These are phyloP conservation scores for Apamea epomidion DNA, from an alignment of 2,888 invertebrate species.

Conservation along the genomic window DNA sequence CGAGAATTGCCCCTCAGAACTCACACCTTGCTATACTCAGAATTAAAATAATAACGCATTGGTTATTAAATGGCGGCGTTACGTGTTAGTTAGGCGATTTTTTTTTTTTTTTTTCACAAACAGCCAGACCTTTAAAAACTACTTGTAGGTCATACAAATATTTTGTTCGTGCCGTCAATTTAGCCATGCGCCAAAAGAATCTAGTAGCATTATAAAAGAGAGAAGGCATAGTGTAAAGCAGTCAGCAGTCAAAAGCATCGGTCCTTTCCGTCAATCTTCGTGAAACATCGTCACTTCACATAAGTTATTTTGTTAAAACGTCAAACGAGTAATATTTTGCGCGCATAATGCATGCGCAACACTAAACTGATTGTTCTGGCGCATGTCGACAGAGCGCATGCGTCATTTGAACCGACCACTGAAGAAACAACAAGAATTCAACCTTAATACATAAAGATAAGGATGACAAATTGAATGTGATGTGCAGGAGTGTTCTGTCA, in stretches of 20 bases:
- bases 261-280: background rate
- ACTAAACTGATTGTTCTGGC: constrained; percentile 73
- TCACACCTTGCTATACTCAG: no score
- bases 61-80: no score
- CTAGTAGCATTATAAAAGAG: no score
- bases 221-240: background rate
- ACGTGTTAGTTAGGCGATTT: no score
- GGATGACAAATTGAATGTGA: constrained; percentile 7
- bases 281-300: constrained; percentile 53
- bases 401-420: constrained; percentile 58
- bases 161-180: no score
- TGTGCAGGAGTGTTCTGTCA: background rate
- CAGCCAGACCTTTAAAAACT: no score
- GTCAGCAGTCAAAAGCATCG: background rate
- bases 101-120: no score
- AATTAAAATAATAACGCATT: no score
- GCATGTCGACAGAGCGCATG: constrained; percentile 67
- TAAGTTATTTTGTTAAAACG: constrained; percentile 62
- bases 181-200: no score
- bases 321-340: constrained; percentile 67
- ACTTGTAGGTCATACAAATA: no score
- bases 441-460: rapidly evolving
- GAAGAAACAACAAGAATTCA: background rate
- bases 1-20: no score
- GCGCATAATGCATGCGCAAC: constrained; percentile 53